Evolutionary conservation across 2,888 invertebrate genomes (phyloP), one percentile per base, ranked within the genome.

Genomic region (Dusona sp.): DNA sequence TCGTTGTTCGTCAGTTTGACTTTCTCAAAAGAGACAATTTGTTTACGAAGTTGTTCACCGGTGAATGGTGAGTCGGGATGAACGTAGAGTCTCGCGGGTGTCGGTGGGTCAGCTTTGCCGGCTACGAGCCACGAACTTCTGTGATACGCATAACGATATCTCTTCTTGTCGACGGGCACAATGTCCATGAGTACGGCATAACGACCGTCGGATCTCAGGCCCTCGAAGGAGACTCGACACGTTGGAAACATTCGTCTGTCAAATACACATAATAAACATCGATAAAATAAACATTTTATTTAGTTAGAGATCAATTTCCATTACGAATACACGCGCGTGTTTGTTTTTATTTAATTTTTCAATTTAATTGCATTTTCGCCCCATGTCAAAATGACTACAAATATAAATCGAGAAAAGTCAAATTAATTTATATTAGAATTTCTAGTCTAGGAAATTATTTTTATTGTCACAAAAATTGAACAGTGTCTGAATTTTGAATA

Each of bases 1-100:
- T 99, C 99, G 95, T 99, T 99, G 95, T 99, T 99, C 93, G 99
- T 99, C 92, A 99, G 96, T 95, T 99, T 99, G 94, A 99, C 98
- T 95, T 99, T 99, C 95, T 99, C 99, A 95, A 99, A 99, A 91
- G 99, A 98, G 92, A 99, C 98, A 93, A 99, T 98, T 95, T 99
- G 99, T 95, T 99, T 99, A 94, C 97, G 96, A 91, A 99, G 96
- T 94, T 99, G 99, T 94, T 99, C 99, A 70, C 98, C 98, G 90
- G 97, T 97, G 95, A 98, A 99, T 86, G 99, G 99, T 85, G 98
- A 98, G 95, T 99, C 99, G 57, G 99, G 99, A 95, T 99, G 99
- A 83, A 98, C 97, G 96, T 99, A 99, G 92, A 99, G 97, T 89
- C 99, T 96, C 88, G 98, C 97, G 87, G 98, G 98, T 48, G 98